These are phyloP conservation scores for Drosophila sp. DNA, from an alignment of 1,140 invertebrate species.

Conservation along the genomic window DNA sequence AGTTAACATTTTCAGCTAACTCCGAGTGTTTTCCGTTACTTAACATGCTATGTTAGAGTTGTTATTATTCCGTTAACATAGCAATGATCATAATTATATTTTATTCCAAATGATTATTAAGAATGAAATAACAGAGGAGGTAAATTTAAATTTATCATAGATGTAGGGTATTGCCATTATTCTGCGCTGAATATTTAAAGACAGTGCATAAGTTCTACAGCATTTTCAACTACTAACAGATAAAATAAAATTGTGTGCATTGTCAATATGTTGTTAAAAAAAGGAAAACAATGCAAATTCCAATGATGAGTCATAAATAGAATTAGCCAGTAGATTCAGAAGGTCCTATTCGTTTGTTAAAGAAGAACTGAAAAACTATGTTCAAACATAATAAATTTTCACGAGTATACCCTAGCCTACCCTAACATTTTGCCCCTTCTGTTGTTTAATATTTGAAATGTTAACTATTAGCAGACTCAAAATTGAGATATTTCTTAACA, in stretches of 20 bases:
- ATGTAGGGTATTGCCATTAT: background rate
- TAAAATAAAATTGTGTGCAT: too few species aligned
- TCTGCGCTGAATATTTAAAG: background rate
- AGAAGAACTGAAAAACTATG: too few species aligned
- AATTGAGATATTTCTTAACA: background rate
- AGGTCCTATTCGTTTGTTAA: too few species aligned
- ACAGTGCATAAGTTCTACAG: too few species aligned
- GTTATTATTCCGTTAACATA: background rate
- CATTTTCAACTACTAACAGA: too few species aligned
- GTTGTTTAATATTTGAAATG: background rate
- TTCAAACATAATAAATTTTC: background rate
- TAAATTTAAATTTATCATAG: background rate
- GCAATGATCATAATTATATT: too few species aligned
- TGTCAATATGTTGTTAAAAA: too few species aligned
- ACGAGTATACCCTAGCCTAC: background rate
- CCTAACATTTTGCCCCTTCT: background rate
- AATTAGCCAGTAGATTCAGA: too few species aligned
- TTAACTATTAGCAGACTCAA: too few species aligned
- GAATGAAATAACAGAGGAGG: background rate
- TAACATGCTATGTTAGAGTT: background rate
- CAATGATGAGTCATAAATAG: too few species aligned
- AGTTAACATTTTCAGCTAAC: background rate
- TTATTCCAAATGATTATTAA: too few species aligned
- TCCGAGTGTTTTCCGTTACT: background rate
- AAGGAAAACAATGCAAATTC: too few species aligned